These are phyloP conservation scores for Cladorhizidae sp. DNA, from an alignment of 37 sponge, comb jelly and placozoan species.

Conservation along the genomic window DNA sequence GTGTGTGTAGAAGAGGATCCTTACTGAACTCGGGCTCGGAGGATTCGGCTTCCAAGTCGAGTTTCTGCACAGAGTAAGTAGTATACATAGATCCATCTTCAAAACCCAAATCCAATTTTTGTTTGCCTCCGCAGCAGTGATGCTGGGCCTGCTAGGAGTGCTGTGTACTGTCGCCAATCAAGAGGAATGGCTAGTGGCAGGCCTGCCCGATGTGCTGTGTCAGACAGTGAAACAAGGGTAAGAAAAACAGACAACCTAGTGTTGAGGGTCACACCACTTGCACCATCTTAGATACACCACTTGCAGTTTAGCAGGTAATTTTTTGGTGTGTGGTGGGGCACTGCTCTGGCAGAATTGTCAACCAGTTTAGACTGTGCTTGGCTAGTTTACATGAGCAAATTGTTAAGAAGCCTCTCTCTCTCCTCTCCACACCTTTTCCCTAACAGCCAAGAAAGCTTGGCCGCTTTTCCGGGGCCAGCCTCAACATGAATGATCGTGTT, in stretches of 20 bases:
- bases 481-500: conserved; percentile 13
- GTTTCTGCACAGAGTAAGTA: conserved; percentile 59
- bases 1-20: conserved; percentile 49
- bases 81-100: neutral
- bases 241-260: no score
- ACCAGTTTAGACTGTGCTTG: no score
- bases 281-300: no score
- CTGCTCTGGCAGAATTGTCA: no score
- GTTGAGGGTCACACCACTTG: no score
- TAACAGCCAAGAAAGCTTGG: neutral
- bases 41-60: conserved; percentile 52
- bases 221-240: neutral
- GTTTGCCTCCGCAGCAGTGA: neutral
- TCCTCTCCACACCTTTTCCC: neutral
- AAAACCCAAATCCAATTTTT: neutral
- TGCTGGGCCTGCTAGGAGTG: neutral
- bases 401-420: neutral
- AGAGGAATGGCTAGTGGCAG: neutral
- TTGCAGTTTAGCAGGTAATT: no score
- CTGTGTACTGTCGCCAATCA: neutral
- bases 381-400: neutral
- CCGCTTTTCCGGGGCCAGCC: neutral
- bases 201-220: neutral
- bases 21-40: conserved; percentile 54
- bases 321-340: no score